These are phyloP conservation scores for Scomberomorus guttatus DNA, from an alignment of 2,797 vertebrate genomes.

Conservation along the genomic window DNA sequence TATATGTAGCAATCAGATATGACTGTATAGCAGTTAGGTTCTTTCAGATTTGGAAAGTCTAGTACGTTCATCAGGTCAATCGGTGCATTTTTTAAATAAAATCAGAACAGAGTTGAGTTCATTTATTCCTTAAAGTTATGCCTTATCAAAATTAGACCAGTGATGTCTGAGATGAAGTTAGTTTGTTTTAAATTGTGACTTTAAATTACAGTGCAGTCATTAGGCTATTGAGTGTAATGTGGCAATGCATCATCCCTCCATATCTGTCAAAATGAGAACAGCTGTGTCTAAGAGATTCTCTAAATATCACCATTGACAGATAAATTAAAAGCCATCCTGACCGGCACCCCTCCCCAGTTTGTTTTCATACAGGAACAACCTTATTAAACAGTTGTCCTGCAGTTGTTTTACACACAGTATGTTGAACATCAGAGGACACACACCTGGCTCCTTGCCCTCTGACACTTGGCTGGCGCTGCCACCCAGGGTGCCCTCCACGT, in stretches of 20 bases:
- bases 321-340: neutral
- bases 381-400: neutral
- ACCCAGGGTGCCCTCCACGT: conserved; percentile 80
- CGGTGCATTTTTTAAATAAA: neutral
- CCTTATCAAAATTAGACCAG: neutral
- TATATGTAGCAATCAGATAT: neutral
- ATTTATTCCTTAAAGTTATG: neutral
- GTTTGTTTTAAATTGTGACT: neutral
- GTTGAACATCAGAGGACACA: conserved; percentile 17
- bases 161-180: neutral
- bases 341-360: neutral
- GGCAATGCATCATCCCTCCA: neutral
- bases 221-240: neutral
- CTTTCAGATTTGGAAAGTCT: neutral
- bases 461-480: conserved; percentile 75
- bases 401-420: neutral
- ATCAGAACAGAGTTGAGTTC: neutral
- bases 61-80: neutral
- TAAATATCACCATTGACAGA: neutral
- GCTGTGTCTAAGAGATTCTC: neutral
- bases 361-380: neutral
- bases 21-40: neutral
- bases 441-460: conserved; percentile 88
- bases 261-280: neutral
- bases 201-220: neutral